Evolutionary conservation across 2,113 vertebrate genomes (phyloP), one percentile per base, ranked within the genome.

Genomic region (Oreochromis spilurus): DNA sequence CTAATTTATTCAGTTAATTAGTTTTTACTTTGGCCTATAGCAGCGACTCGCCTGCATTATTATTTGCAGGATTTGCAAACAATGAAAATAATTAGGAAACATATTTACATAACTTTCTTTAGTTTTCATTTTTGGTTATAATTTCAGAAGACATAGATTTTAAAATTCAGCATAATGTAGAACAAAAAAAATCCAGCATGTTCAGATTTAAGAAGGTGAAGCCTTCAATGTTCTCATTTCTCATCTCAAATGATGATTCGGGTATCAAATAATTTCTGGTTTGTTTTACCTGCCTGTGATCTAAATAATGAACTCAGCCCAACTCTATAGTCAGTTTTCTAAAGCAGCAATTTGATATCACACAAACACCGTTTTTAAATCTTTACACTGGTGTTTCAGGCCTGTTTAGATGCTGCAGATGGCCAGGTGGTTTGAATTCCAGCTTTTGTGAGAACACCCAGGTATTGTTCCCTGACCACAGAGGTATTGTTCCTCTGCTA

Each of bases 401-500:
- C 87, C 81, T 75, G 13, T 53, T 29, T 53, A 87, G 52, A 31
- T 50, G n/a, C 45, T 84, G 55, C 12, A 24, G 16, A 4, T 52
- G 21, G 17, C 9, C 58, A 78, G 29, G 6, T 54, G 72, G 21
- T 40, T n/a, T 40, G 45, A 50, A 72, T 52, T 79, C 16, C 58
- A 72, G 38, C 34, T 43, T 70, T 43, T 58, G 31, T 21, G 34
- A 65, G 7, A 83, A 11, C 75, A 88, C 78, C 53, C 78, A 14
- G 50, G 83, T 79, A 82, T 81, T 88, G 85, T 91, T 83, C 53
- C 43, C 55, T 81, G 38, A 58, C 19, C 17, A 5, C 57, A 86
- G 50, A 84, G 40, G 58, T 84, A 86, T 87, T 91, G 90, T 90
- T 82, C 79, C 75, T 43, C 53, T 72, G 34, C 52, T 70, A 3